phyloP scores from a whole-genome alignment of 2,888 invertebrate species.

The Agelastica alni region DNA sequence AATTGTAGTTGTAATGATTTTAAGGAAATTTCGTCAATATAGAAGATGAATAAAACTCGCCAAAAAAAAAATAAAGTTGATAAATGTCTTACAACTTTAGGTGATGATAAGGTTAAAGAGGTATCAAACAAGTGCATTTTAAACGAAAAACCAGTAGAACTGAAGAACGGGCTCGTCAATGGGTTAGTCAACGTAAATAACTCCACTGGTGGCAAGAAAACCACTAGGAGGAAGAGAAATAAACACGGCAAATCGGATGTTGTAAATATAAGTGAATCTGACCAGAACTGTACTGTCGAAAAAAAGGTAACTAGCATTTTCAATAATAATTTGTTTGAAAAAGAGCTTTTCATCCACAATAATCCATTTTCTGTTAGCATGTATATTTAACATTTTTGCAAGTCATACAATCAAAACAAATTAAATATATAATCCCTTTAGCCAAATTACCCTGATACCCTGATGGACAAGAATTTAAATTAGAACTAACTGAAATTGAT shows the following conservation, averaged over 20 bases:
- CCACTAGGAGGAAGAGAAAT: slow-evolving; percentile 21
- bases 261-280: slow-evolving; percentile 28
- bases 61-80: slow-evolving; percentile 39
- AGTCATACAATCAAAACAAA: no score
- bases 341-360: no score
- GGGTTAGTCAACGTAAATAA: slow-evolving; percentile 36
- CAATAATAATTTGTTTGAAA: no score
- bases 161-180: slow-evolving; percentile 42
- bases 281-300: slow-evolving; percentile 21
- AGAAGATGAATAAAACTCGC: slow-evolving; percentile 42
- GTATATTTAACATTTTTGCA: no score
- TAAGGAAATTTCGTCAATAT: slow-evolving; percentile 14
- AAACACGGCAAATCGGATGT: slow-evolving; percentile 33
- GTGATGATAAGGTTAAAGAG: slow-evolving; percentile 33
- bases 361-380: no score
- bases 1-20: slow-evolving; percentile 26
- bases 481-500: no score
- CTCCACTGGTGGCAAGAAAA: slow-evolving; percentile 34
- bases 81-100: slow-evolving; percentile 42
- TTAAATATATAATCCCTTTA: no score
- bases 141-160: slow-evolving; percentile 29
- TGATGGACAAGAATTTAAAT: no score
- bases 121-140: slow-evolving; percentile 35
- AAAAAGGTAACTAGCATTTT: slow-evolving; percentile 3
- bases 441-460: no score